Evolutionary conservation across 2,113 vertebrate genomes (phyloP).

Genomic region (Phrynosoma blainvillii): DNA sequence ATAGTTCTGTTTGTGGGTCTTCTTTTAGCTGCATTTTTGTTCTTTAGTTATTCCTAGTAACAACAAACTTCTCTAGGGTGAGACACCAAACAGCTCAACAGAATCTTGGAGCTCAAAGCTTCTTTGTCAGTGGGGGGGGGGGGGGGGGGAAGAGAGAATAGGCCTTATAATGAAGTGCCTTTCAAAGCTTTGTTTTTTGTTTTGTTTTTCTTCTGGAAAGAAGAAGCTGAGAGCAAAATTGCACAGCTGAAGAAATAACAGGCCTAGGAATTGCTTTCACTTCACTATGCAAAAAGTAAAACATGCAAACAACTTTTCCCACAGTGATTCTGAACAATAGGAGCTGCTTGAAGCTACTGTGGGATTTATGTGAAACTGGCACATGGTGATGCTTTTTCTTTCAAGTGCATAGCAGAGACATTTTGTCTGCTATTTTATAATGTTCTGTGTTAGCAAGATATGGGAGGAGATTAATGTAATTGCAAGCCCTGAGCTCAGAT

Average conservation of each 20-base stretch:
- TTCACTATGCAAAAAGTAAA: neutral
- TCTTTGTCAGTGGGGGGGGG: conserved; percentile 5
- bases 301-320: neutral
- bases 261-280: conserved; percentile 25
- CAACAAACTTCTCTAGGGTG: conserved; percentile 57
- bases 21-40: conserved; percentile 34
- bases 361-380: neutral
- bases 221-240: conserved; percentile 13
- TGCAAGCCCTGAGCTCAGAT: neutral
- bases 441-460: neutral
- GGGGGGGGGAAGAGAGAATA: neutral
- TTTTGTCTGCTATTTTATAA: neutral
- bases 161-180: conserved; percentile 8
- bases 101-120: conserved; percentile 53
- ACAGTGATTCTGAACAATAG: neutral
- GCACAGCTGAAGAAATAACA: conserved; percentile 9
- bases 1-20: conserved; percentile 23
- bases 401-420: no score
- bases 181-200: conserved; percentile 10
- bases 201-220: conserved; percentile 24
- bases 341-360: neutral
- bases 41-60: conserved; percentile 52
- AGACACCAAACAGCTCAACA: conserved; percentile 45
- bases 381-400: neutral
- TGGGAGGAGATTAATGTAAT: neutral